A percentile compares a stretch with the other conserved stretches of the same genome.
These are phyloP conservation scores for Drosophila kikkawai DNA, from an alignment of 1,140 invertebrate genomes.

Conservation along the genomic window DNA sequence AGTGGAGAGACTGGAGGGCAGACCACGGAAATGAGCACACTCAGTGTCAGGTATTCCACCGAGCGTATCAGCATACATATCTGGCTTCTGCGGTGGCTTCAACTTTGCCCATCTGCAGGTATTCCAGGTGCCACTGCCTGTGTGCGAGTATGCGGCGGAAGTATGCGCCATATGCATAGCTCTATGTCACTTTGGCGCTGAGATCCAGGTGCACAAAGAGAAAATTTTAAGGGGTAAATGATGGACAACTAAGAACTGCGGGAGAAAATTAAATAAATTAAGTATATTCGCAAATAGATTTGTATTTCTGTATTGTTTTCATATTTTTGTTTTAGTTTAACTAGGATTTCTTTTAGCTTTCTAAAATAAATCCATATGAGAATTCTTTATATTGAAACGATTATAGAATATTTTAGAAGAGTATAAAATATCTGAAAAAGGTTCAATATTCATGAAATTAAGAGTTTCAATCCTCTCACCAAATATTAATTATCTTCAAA, in stretches of 20 bases:
- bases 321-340: too few relatives aligned
- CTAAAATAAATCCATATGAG: too few relatives aligned
- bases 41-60: constrained; percentile 63
- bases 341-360: too few relatives aligned
- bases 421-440: too few relatives aligned
- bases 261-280: not conserved
- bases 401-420: too few relatives aligned
- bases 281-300: too few relatives aligned
- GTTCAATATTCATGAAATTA: too few relatives aligned
- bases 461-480: too few relatives aligned
- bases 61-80: constrained; percentile 61
- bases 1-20: constrained; percentile 9
- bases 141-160: constrained; percentile 32
- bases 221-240: not conserved
- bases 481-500: too few relatives aligned
- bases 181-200: constrained; percentile 45
- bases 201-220: constrained; percentile 18
- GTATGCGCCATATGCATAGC: constrained; percentile 60
- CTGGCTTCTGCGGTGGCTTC: constrained; percentile 59
- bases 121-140: constrained; percentile 10
- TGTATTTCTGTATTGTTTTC: too few relatives aligned
- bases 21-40: constrained; percentile 79
- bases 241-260: not conserved
- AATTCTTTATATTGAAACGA: too few relatives aligned
- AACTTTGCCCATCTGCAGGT: constrained; percentile 24